These are phyloP conservation scores for Zapornia atra DNA, from an alignment of 2,113 vertebrate species.

Conservation along the genomic window DNA sequence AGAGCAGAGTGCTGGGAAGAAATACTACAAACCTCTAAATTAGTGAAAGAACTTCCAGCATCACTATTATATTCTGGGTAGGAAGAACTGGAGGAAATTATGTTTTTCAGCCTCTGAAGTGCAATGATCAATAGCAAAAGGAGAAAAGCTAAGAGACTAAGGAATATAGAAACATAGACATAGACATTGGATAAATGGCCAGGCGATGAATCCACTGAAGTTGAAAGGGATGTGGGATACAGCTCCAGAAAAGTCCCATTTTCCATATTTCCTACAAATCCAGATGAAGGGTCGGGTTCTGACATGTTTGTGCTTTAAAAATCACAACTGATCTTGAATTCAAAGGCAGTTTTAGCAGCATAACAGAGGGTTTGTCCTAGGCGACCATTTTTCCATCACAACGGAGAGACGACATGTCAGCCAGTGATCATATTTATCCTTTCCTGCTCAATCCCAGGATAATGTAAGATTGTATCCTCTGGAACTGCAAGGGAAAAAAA, in stretches of 20 bases:
- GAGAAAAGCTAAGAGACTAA: constrained; percentile 91
- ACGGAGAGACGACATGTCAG: neutral
- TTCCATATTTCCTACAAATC: constrained; percentile 72
- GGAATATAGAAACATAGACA: constrained; percentile 95
- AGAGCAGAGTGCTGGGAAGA: constrained; percentile 90
- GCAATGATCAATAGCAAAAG: constrained; percentile 91
- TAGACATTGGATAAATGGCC: constrained; percentile 86
- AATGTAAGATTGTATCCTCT: neutral
- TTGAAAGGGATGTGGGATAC: constrained; percentile 86
- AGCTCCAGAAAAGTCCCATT: constrained; percentile 89
- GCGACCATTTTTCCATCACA: neutral
- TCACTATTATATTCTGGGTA: constrained; percentile 90
- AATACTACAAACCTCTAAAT: constrained; percentile 96
- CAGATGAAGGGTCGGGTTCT: constrained; percentile 65
- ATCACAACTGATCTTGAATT: neutral
- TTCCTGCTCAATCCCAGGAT: neutral
- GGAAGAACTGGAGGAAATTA: constrained; percentile 92
- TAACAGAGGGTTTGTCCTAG: neutral
- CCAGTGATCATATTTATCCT: neutral
- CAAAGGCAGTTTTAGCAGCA: constrained; percentile 23
- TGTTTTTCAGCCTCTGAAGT: constrained; percentile 96
- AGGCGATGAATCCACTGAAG: constrained; percentile 81
- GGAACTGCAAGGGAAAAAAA: neutral
- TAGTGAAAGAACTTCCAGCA: constrained; percentile 94
- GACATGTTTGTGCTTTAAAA: constrained; percentile 72